These are phyloP conservation scores for Monoplex corrugatus DNA, from an alignment of 2,888 invertebrate species.

Conservation along the genomic window DNA sequence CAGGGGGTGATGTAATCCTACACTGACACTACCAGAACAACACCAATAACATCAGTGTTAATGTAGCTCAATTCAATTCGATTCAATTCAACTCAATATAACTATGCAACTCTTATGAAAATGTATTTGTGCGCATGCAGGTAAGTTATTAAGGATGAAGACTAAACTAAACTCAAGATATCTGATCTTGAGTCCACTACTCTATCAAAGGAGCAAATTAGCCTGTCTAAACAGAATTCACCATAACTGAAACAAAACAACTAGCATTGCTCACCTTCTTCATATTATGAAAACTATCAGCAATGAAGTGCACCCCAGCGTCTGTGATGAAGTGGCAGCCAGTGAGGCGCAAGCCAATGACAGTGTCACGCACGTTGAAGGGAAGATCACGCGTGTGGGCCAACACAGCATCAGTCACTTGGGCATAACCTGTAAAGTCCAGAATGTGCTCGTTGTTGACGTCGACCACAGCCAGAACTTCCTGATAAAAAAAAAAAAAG, in stretches of 20 bases:
- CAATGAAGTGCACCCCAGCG: slow-evolving; percentile 49
- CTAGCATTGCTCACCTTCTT: slow-evolving; percentile 20
- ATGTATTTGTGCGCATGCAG: no score
- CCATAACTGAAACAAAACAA: background rate
- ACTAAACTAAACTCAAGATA: no score
- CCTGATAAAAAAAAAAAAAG: background rate
- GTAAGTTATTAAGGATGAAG: no score
- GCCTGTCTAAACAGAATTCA: no score
- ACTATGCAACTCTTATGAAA: no score
- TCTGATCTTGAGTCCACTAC: no score
- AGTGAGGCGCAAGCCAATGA: slow-evolving; percentile 46
- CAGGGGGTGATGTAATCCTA: no score
- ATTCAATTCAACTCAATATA: no score
- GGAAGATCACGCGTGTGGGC: slow-evolving; percentile 6
- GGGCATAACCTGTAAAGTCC: slow-evolving; percentile 38
- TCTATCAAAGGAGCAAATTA: no score
- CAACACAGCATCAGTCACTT: slow-evolving; percentile 40
- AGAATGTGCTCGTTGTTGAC: slow-evolving; percentile 28
- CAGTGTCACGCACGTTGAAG: slow-evolving; percentile 16
- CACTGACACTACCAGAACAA: no score
- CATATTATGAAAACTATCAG: slow-evolving; percentile 51
- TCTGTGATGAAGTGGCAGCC: slow-evolving; percentile 55
- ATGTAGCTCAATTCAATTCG: no score
- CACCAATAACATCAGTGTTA: no score
- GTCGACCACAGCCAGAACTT: background rate